Evolutionary conservation across 2,113 vertebrate genomes (phyloP).

Genomic region (Megaceryle maxima): DNA sequence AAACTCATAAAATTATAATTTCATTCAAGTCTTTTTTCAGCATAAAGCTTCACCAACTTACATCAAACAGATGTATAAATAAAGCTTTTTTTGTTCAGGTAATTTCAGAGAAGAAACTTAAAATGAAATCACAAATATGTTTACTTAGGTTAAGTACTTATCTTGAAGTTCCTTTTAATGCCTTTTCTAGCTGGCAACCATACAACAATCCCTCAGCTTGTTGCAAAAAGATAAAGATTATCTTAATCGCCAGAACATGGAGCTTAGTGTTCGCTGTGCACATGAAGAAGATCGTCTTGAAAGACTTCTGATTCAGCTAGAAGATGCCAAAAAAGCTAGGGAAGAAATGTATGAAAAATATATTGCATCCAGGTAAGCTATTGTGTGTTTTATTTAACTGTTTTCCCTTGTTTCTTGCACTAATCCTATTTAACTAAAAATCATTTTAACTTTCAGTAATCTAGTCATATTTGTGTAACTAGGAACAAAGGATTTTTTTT

Average conservation of each 20-base stretch:
- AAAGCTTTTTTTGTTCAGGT: neutral
- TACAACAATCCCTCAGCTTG: slow-evolving; percentile 88
- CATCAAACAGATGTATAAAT: neutral
- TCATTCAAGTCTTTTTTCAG: neutral
- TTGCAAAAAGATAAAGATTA: slow-evolving; percentile 98
- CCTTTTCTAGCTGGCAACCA: slow-evolving; percentile 78
- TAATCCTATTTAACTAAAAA: neutral
- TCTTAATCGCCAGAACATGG: slow-evolving; percentile 91
- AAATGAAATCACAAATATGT: neutral
- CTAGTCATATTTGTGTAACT: neutral
- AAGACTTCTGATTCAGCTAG: slow-evolving; percentile 89
- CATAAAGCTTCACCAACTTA: neutral
- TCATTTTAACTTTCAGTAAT: neutral
- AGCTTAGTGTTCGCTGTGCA: slow-evolving; percentile 90
- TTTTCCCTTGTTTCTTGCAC: neutral
- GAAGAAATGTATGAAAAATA: slow-evolving; percentile 98
- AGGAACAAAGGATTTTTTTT: neutral
- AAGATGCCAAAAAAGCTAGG: slow-evolving; percentile 90
- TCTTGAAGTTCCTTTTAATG: slow-evolving; percentile 1
- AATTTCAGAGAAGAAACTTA: neutral
- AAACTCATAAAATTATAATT: neutral
- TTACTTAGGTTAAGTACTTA: neutral
- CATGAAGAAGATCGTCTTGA: slow-evolving; percentile 93
- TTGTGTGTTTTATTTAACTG: neutral
- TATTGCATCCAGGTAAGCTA: slow-evolving; percentile 85